Percentiles rank a stretch among this genome's conserved stretches.
phyloP scores from a whole-genome alignment of 2,113 vertebrate species.

The Dipodomys stephensi region DNA sequence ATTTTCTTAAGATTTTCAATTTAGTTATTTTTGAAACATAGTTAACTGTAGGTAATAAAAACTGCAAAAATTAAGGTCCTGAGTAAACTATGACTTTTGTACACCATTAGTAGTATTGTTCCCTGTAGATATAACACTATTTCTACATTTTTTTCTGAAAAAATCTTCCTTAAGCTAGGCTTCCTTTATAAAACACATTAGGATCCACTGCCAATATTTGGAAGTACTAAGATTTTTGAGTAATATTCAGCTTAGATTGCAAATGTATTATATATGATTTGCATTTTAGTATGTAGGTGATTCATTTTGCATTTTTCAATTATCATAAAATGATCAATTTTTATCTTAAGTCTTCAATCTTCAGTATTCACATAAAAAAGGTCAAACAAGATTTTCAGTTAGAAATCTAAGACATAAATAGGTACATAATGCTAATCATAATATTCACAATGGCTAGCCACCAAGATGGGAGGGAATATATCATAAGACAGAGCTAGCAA shows the following conservation, averaged over 20 bases:
- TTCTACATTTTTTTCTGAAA: background rate
- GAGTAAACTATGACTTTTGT: too few species aligned
- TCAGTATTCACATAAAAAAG: conserved; percentile 27
- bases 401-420: conserved; percentile 15
- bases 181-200: background rate
- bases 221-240: background rate
- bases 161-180: background rate
- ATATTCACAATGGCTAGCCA: background rate
- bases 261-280: background rate
- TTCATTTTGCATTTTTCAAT: background rate
- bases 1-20: background rate
- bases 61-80: background rate
- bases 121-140: background rate
- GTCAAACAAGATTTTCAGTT: conserved; percentile 7
- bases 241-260: background rate
- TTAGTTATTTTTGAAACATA: background rate
- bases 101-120: background rate
- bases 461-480: background rate
- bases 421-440: conserved; percentile 8
- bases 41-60: background rate
- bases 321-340: conserved; percentile 2
- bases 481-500: background rate
- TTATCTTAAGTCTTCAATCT: background rate
- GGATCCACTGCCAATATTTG: background rate
- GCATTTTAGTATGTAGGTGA: background rate